phyloP scores from a whole-genome alignment of 2,113 vertebrate species.

The Mormoops blainvillei region DNA sequence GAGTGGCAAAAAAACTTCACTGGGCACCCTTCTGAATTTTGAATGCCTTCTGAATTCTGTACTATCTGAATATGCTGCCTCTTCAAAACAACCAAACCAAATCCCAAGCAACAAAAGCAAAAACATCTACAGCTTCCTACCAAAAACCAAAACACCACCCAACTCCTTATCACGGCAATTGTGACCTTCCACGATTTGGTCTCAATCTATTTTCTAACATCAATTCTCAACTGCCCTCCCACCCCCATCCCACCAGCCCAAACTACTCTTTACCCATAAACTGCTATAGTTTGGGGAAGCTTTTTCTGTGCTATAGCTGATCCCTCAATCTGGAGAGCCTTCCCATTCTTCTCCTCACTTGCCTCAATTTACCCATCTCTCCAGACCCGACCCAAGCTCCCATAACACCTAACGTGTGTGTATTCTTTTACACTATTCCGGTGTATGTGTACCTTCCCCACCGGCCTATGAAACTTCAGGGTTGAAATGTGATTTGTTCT shows the following conservation, averaged over 20 bases:
- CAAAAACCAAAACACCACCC: background rate
- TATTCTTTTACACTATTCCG: background rate
- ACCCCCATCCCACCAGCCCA: background rate
- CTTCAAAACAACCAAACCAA: constrained; percentile 31
- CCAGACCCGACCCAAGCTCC: background rate
- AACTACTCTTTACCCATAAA: background rate
- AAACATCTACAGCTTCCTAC: background rate
- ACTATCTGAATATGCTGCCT: background rate
- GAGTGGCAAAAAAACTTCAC: background rate
- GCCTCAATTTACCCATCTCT: background rate
- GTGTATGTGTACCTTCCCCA: background rate
- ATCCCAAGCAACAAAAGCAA: background rate
- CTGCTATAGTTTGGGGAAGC: background rate
- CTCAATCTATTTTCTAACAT: background rate
- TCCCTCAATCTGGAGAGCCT: background rate
- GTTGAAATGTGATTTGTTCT: background rate
- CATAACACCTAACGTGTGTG: background rate
- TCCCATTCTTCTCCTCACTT: background rate
- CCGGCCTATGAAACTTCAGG: background rate
- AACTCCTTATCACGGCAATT: background rate
- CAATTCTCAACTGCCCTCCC: background rate
- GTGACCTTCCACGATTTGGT: background rate
- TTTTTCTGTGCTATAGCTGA: background rate
- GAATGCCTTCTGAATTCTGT: background rate
- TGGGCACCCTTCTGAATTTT: background rate